phyloP scores from a whole-genome alignment of 2,113 vertebrate genomes.

The Poecilia latipinna region DNA sequence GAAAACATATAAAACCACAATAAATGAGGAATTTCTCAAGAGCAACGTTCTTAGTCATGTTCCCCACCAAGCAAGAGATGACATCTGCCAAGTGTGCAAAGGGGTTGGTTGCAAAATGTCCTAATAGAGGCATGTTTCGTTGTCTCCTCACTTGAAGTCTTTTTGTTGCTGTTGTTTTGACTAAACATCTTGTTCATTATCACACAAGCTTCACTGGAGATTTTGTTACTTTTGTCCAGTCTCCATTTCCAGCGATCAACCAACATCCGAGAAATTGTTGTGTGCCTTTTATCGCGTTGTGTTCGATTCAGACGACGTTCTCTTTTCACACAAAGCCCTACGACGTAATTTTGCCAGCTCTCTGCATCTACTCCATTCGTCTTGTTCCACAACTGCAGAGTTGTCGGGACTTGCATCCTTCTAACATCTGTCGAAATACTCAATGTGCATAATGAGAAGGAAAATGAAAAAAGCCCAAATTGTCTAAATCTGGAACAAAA shows the following conservation, averaged over 20 bases:
- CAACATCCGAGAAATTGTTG: neutral
- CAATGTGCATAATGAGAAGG: neutral
- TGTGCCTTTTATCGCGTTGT: neutral
- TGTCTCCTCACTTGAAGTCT: neutral
- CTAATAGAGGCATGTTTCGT: neutral
- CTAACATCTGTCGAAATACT: too few relatives aligned
- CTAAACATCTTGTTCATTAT: neutral
- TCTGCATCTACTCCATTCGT: neutral
- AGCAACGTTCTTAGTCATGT: too few relatives aligned
- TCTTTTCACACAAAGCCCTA: neutral
- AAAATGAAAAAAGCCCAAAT: neutral
- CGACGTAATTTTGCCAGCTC: neutral
- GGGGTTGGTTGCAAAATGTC: too few relatives aligned
- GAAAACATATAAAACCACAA: neutral
- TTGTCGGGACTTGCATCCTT: neutral
- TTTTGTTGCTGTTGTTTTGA: neutral
- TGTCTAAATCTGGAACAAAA: neutral
- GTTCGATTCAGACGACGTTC: too few relatives aligned
- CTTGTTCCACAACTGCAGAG: neutral
- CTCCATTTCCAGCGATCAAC: neutral
- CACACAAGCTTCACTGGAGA: neutral
- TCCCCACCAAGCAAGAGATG: too few relatives aligned
- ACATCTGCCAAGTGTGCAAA: too few relatives aligned
- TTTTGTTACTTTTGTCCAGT: neutral
- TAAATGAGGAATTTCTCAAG: too few relatives aligned